These are phyloP conservation scores for Ramphastos sulfuratus DNA, from an alignment of 2,113 vertebrate genomes.

Conservation along the genomic window DNA sequence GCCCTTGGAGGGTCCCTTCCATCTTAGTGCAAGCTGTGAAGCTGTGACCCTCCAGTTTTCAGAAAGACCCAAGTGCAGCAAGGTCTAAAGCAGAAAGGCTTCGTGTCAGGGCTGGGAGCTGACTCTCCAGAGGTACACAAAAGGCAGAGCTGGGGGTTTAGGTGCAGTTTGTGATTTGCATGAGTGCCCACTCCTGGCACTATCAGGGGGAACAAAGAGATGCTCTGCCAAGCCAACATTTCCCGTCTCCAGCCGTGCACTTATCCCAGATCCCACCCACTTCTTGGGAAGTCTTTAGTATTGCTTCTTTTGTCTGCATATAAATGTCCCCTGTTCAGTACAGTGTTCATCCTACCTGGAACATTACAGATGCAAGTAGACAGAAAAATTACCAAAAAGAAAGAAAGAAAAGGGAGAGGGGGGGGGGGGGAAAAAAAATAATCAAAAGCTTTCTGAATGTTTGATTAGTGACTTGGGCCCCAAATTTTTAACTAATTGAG, in stretches of 20 bases:
- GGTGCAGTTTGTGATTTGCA: slow-evolving; percentile 27
- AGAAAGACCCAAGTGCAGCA: neutral
- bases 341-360: slow-evolving; percentile 64
- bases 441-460: neutral
- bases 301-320: slow-evolving; percentile 51
- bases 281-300: slow-evolving; percentile 29
- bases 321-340: slow-evolving; percentile 26
- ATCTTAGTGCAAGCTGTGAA: too few relatives aligned
- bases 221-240: slow-evolving; percentile 54
- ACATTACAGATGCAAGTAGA: slow-evolving; percentile 27
- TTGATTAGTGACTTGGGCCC: slow-evolving; percentile 57
- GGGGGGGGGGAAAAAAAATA: too few relatives aligned
- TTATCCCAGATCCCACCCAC: slow-evolving; percentile 60
- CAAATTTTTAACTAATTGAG: slow-evolving; percentile 79
- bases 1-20: too few relatives aligned
- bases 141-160: neutral
- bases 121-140: accelerated
- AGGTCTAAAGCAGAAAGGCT: neutral
- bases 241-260: slow-evolving; percentile 13
- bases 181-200: slow-evolving; percentile 7
- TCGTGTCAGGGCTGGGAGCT: neutral
- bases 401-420: neutral
- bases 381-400: neutral
- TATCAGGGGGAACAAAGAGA: slow-evolving; percentile 51
- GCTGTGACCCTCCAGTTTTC: neutral